Evolutionary conservation across 2,797 vertebrate genomes (phyloP).

Genomic region (Gephyroberyx darwinii): DNA sequence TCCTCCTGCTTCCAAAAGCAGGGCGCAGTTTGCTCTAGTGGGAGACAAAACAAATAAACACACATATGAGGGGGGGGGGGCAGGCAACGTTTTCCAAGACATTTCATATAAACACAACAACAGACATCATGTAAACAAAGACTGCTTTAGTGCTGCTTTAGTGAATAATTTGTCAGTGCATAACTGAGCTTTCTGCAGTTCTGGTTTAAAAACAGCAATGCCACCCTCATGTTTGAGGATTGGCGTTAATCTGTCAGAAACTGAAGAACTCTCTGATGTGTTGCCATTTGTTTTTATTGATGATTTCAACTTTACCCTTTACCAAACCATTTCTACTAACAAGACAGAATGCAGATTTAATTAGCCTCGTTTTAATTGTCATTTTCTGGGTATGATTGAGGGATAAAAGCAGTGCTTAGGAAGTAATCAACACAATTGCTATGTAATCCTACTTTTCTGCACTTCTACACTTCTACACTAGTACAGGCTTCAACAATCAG

Average conservation of each 20-base stretch:
- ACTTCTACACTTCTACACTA: too few relatives aligned
- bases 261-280: not conserved
- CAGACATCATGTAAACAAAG: not conserved
- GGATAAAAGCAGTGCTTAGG: not conserved
- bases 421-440: too few relatives aligned
- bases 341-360: not conserved
- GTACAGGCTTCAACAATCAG: too few relatives aligned
- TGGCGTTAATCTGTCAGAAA: not conserved
- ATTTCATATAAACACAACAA: not conserved
- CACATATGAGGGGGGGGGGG: conserved; percentile 7
- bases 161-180: not conserved
- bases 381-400: not conserved
- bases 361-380: not conserved
- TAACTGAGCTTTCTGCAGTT: not conserved
- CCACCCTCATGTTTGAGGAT: not conserved
- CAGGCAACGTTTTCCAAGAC: not conserved
- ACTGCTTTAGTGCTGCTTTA: not conserved
- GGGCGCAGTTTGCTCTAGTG: conserved; percentile 11
- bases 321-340: not conserved
- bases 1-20: conserved; percentile 33
- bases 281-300: not conserved
- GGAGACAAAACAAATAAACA: conserved; percentile 45
- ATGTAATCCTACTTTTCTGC: not conserved
- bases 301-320: not conserved
- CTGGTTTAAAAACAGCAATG: not conserved